Conservation (phyloP, 1,140 invertebrate genomes). For the Apis florea region DNA sequence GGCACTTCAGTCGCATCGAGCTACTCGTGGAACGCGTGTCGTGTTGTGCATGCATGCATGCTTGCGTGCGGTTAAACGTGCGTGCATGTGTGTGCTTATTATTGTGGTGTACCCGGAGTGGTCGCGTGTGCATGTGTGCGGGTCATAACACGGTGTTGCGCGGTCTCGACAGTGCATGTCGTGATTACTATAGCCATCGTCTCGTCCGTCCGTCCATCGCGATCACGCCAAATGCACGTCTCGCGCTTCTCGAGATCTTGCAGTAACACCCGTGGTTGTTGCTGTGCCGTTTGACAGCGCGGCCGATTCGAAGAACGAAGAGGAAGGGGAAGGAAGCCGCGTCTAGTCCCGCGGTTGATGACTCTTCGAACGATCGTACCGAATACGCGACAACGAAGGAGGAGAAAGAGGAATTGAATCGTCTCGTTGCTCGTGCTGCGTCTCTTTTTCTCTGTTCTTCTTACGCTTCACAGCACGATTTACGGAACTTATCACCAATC, state of each 20-base stretch:
- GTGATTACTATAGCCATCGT: conserved; percentile 54
- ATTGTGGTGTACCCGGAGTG: conserved; percentile 51
- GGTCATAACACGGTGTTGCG: conserved; percentile 42
- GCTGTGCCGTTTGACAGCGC: conserved; percentile 58
- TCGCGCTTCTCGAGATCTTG: conserved; percentile 45
- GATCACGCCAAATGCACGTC: conserved; percentile 58
- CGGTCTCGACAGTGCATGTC: conserved; percentile 46
- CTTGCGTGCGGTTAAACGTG: conserved; percentile 54
- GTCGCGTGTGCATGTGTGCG: conserved; percentile 56
- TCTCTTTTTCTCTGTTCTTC: neutral
- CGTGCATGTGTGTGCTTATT: conserved; percentile 54
- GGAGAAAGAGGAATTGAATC: conserved; percentile 30
- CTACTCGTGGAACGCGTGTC: conserved; percentile 54
- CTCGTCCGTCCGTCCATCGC: conserved; percentile 37
- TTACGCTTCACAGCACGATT: conserved; percentile 28
- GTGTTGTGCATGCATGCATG: conserved; percentile 56
- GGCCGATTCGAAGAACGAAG: conserved; percentile 46
- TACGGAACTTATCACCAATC: conserved; percentile 14
- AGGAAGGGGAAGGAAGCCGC: conserved; percentile 19
- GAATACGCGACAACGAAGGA: conserved; percentile 36
- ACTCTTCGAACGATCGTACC: conserved; percentile 52
- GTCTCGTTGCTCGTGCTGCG: conserved; percentile 23
- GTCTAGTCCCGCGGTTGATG: conserved; percentile 57
- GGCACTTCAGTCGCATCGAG: conserved; percentile 65
- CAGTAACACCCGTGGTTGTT: conserved; percentile 49